A percentile compares a stretch with the other conserved stretches of the same genome.
Evolutionary conservation across 30 jellyfish, hydroid and myxozoan species (phyloP).

Genomic region (Nemopilema nomurai): DNA sequence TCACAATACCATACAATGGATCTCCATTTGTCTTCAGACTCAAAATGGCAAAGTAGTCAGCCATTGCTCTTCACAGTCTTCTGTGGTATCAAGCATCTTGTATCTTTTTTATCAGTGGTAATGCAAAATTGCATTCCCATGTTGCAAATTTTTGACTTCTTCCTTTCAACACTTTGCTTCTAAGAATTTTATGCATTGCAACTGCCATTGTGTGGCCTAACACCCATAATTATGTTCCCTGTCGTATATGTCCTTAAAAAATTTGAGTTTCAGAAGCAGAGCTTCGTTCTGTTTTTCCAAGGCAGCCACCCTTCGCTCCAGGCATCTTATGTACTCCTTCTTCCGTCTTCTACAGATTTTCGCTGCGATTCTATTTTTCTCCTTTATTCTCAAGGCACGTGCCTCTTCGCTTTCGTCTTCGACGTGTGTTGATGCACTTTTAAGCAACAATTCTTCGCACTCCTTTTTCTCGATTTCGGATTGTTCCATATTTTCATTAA

Average conservation of each 20-base stretch:
- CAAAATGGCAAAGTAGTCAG: no score
- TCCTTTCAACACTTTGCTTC: no score
- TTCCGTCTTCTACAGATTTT: conserved; percentile 49
- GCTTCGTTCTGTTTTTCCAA: conserved; percentile 46
- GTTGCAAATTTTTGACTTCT: no score
- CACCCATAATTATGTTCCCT: conserved; percentile 37
- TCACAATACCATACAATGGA: no score
- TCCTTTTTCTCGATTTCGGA: conserved; percentile 1
- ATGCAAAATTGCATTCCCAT: no score
- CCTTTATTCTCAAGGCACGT: conserved; percentile 50
- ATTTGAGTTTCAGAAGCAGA: conserved; percentile 23
- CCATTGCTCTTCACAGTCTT: no score
- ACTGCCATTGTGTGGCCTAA: background rate
- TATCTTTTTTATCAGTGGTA: no score
- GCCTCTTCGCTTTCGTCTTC: conserved; percentile 49
- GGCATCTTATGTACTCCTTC: conserved; percentile 38
- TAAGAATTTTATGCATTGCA: no score
- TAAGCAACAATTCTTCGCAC: background rate
- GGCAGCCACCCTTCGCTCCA: conserved; percentile 41
- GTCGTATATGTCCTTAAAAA: conserved; percentile 37
- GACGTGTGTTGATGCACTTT: background rate
- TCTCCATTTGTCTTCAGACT: no score
- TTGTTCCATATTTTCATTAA: background rate
- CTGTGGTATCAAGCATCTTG: no score
- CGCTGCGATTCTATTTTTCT: conserved; percentile 51